Evolutionary conservation across 2,797 vertebrate genomes (phyloP), one percentile per base, ranked within the genome.

Genomic region (Hemitrygon akajei): DNA sequence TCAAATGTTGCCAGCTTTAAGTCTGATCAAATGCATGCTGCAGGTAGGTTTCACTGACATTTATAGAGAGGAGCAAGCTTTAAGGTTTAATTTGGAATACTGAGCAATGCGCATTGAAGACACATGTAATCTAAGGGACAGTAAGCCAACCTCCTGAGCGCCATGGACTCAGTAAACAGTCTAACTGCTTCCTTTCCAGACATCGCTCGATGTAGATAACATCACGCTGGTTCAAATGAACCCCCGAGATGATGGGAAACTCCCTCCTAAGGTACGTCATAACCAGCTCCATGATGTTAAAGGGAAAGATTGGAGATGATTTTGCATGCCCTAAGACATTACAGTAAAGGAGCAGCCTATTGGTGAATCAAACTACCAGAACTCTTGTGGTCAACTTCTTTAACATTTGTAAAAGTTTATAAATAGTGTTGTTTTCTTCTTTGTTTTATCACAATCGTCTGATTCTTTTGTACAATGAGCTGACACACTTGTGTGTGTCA

Each of bases 191-290:
- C 93, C 37, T 95, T 93, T 91, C 81, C 95, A 98, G 98, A 96
- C 94, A 94, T 94, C 96, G 94, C 95, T 94, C 71, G 96, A 97
- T 94, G 94, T 95, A 93, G 97, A 97, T 95, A 97, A 97, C 94
- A 97, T 98, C 96, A 95, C 97, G 94, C 95, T 97, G 97, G 95
- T 95, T 93, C 97, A 97, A 95, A 12, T 97, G 94, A 96, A 95
- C 92, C 94, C 95, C 63, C 94, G 93, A 75, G 96, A 96, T 30
- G 95, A 71, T 91, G 20, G 94, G 16, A 79, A 91, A 94, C 95
- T 95, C 94, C 87, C 96, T 94, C 69, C 95, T 56, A 94, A 94
- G 82, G 97, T 98, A 96, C 97, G 97, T 96, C 94, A 30, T 93
- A 56, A 12, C 27, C 27, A 4, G 30, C n/a, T 91, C 87, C 34